Evolutionary conservation across 2,888 invertebrate species (phyloP).

Genomic region (Oligia fasciuncula): DNA sequence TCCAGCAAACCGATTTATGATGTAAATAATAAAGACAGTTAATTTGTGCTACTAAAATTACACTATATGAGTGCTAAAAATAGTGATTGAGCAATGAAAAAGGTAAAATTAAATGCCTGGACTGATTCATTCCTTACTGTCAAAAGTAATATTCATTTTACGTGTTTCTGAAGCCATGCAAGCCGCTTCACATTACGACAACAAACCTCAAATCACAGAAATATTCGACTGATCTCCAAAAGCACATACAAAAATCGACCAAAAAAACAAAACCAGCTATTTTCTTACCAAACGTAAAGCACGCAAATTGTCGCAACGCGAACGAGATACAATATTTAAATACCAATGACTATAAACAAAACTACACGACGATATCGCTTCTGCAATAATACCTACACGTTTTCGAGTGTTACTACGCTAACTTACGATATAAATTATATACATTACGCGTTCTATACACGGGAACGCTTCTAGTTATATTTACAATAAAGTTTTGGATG

Average conservation of each 20-base stretch:
- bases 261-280: conserved; percentile 28
- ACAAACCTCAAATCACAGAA: conserved; percentile 63
- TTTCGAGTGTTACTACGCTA: conserved; percentile 64
- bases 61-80: background rate
- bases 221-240: conserved; percentile 53
- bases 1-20: conserved; percentile 3
- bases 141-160: background rate
- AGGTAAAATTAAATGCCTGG: background rate
- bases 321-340: conserved; percentile 53
- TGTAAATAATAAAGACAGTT: background rate
- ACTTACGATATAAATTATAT: conserved; percentile 73
- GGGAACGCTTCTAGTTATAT: conserved; percentile 77
- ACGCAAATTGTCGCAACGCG: conserved; percentile 50
- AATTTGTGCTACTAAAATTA: conserved; percentile 1
- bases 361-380: conserved; percentile 55
- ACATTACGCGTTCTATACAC: conserved; percentile 73
- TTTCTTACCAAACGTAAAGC: conserved; percentile 40
- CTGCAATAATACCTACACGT: conserved; percentile 64
- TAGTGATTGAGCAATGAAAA: background rate
- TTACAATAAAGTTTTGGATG: conserved; percentile 88
- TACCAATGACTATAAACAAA: conserved; percentile 65
- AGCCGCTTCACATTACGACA: conserved; percentile 52
- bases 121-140: background rate
- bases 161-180: conserved; percentile 28
- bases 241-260: conserved; percentile 27